Percentiles rank a stretch among this genome's conserved stretches.
These are phyloP conservation scores for Nebria brevicollis DNA, from an alignment of 2,888 invertebrate species.

Conservation along the genomic window DNA sequence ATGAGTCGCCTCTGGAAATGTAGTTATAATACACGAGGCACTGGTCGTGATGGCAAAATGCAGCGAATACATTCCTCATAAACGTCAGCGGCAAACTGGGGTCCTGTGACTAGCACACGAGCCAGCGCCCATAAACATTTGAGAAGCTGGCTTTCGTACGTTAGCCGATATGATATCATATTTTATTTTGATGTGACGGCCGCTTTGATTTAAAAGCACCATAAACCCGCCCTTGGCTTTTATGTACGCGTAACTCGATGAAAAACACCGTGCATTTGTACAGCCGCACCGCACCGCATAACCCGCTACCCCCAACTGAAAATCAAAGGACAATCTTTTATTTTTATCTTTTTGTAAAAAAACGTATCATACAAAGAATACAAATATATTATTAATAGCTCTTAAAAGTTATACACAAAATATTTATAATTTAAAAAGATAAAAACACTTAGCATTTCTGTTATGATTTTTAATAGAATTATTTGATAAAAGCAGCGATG, in stretches of 20 bases:
- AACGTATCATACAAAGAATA: no score
- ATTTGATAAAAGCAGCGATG: background rate
- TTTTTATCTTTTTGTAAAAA: background rate
- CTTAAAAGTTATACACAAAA: no score
- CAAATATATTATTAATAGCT: no score
- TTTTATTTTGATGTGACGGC: conserved; percentile 62
- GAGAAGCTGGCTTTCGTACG: conserved; percentile 60
- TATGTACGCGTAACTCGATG: conserved; percentile 49
- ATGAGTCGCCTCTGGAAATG: conserved; percentile 5
- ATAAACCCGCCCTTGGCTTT: conserved; percentile 59
- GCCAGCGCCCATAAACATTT: conserved; percentile 58
- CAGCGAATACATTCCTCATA: conserved; percentile 60
- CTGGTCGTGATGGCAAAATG: conserved; percentile 5
- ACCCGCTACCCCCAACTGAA: background rate
- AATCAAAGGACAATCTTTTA: background rate
- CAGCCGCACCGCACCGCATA: background rate
- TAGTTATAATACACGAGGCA: conserved; percentile 5
- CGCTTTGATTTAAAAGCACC: conserved; percentile 58
- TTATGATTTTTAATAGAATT: background rate
- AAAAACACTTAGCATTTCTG: background rate
- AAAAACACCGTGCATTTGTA: conserved; percentile 32
- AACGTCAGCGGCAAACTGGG: conserved; percentile 59
- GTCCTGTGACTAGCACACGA: conserved; percentile 49
- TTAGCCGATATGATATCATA: conserved; percentile 61
- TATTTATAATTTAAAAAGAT: background rate